Evolutionary conservation across 1,140 invertebrate genomes (phyloP).

Genomic region (Drosophila pseudoobscura): DNA sequence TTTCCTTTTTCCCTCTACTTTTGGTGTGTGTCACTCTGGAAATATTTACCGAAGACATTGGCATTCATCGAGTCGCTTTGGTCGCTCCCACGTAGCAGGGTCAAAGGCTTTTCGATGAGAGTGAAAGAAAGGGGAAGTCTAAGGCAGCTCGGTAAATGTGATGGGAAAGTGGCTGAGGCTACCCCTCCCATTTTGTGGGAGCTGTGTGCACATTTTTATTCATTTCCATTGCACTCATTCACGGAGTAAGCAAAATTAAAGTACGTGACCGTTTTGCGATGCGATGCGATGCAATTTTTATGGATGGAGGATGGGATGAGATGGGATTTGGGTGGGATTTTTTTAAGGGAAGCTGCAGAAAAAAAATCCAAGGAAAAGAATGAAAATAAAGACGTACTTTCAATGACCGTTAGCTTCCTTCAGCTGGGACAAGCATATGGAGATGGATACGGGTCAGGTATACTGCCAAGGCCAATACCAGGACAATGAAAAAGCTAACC

Average conservation of each 20-base stretch:
- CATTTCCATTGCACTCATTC: slow-evolving; percentile 76
- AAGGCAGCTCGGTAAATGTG: too few species aligned
- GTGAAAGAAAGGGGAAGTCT: too few species aligned
- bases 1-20: too few species aligned
- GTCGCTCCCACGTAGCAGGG: slow-evolving; percentile 39
- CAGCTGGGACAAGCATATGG: too few species aligned
- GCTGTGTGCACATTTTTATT: slow-evolving; percentile 60
- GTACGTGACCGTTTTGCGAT: slow-evolving; percentile 68
- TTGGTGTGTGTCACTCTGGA: too few species aligned
- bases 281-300: slow-evolving; percentile 73
- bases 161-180: too few species aligned
- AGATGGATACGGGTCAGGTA: too few species aligned
- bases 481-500: slow-evolving; percentile 4
- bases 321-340: too few species aligned
- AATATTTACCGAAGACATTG: too few species aligned
- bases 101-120: slow-evolving; percentile 5
- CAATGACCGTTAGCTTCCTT: too few species aligned
- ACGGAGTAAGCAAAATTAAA: slow-evolving; percentile 78
- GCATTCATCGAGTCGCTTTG: too few species aligned
- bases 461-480: slow-evolving; percentile 29
- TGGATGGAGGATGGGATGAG: slow-evolving; percentile 37
- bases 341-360: too few species aligned
- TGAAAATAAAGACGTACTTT: background rate
- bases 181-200: slow-evolving; percentile 21
- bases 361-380: background rate